Evolutionary conservation across 2,888 invertebrate genomes (phyloP).

Genomic region (Ichneumon xanthorius): DNA sequence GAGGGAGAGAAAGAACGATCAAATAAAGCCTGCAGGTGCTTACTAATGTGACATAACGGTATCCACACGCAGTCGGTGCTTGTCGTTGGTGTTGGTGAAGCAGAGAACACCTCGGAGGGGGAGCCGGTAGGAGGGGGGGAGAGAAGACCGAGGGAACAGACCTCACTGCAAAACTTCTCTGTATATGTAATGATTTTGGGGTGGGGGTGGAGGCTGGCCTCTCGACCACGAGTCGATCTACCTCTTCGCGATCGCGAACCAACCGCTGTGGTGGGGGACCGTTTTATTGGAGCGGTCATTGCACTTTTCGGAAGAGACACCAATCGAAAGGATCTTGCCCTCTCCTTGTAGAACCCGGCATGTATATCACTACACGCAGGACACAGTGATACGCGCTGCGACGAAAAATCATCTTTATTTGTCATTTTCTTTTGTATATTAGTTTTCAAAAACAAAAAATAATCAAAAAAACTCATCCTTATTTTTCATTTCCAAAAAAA

Average conservation of each 20-base stretch:
- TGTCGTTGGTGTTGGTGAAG: constrained; percentile 71
- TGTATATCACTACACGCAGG: constrained; percentile 1
- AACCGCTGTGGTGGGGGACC: constrained; percentile 66
- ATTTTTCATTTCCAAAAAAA: not conserved
- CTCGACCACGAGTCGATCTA: constrained; percentile 52
- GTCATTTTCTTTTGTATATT: not conserved
- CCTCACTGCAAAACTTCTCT: constrained; percentile 75
- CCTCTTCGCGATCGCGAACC: constrained; percentile 43
- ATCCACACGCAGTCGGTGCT: constrained; percentile 78
- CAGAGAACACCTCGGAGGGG: constrained; percentile 7
- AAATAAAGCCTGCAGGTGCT: constrained; percentile 80
- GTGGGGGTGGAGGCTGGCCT: constrained; percentile 71
- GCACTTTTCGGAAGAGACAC: constrained; percentile 78
- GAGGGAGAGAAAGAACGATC: constrained; percentile 36
- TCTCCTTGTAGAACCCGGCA: constrained; percentile 37
- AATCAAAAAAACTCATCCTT: not conserved
- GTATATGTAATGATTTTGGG: constrained; percentile 79
- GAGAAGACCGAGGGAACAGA: constrained; percentile 27
- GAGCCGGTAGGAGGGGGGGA: constrained; percentile 33
- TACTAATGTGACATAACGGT: constrained; percentile 85
- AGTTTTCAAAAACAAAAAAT: no score
- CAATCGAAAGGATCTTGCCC: constrained; percentile 74
- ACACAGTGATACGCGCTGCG: not conserved
- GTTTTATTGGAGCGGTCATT: constrained; percentile 84
- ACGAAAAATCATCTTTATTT: not conserved